A percentile compares a stretch with the other conserved stretches of the same genome.
Conservation (phyloP, 2,888 invertebrate genomes). For the Clivina fossor region DNA sequence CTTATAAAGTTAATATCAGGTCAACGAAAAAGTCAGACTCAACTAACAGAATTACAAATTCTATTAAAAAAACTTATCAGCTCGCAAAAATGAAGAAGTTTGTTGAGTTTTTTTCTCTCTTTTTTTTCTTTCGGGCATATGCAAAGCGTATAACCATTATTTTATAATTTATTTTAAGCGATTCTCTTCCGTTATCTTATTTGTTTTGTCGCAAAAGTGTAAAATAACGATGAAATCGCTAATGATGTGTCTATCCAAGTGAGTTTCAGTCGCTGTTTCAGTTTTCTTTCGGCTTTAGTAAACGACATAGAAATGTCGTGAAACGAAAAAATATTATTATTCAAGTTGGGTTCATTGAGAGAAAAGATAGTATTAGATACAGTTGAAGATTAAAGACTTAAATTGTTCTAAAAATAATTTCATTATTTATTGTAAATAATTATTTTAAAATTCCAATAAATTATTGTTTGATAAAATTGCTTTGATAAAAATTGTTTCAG, state of each 20-base stretch:
- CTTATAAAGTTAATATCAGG: constrained; percentile 24
- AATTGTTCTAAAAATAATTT: too few species aligned
- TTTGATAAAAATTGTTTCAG: too few species aligned
- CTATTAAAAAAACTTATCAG: constrained; percentile 18
- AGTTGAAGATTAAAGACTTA: too few species aligned
- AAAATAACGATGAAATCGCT: constrained; percentile 19
- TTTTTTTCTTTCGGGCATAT: not conserved
- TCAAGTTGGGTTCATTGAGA: too few species aligned
- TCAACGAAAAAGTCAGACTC: constrained; percentile 13
- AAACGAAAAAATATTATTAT: constrained; percentile 21
- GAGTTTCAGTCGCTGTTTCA: not conserved
- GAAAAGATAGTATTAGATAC: too few species aligned
- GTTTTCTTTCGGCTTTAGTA: too few species aligned
- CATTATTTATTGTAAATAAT: too few species aligned
- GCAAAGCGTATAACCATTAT: constrained; percentile 24
- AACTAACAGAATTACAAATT: constrained; percentile 13
- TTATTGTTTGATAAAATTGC: too few species aligned
- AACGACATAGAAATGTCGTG: constrained; percentile 24
- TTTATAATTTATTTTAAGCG: constrained; percentile 17
- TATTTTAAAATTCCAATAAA: too few species aligned
- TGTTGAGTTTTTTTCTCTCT: constrained; percentile 7
- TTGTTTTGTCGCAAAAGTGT: constrained; percentile 6
- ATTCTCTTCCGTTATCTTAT: constrained; percentile 13
- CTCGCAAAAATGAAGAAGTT: too few species aligned
- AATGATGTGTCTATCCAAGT: constrained; percentile 10